These are phyloP conservation scores for Cephus cinctus DNA, from an alignment of 1,140 invertebrate genomes.

Conservation along the genomic window DNA sequence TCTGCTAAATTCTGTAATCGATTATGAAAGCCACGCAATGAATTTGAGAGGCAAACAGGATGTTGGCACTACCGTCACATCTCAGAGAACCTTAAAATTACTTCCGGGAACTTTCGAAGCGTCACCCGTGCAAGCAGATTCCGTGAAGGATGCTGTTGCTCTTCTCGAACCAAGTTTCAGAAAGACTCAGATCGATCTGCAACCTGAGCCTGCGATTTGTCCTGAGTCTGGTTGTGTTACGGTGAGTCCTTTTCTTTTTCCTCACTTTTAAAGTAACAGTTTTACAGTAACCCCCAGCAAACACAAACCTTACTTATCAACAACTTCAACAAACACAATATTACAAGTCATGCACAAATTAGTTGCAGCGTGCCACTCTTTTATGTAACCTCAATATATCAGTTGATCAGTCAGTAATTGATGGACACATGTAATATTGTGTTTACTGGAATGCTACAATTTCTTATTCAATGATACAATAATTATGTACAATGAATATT, in stretches of 20 bases:
- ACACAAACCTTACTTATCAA: no score
- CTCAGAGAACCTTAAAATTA: constrained; percentile 39
- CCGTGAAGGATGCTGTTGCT: constrained; percentile 40
- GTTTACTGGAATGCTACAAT: no score
- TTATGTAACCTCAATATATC: no score
- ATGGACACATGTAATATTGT: no score
- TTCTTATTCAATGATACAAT: no score
- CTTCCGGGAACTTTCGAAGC: constrained; percentile 16
- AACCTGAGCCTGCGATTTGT: constrained; percentile 37
- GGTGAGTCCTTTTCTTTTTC: constrained; percentile 42
- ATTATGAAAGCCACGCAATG: constrained; percentile 60
- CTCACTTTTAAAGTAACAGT: no score
- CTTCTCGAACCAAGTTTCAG: constrained; percentile 25
- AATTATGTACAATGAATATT: no score
- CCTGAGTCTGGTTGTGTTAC: constrained; percentile 54
- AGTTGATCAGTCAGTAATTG: no score
- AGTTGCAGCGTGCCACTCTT: no score
- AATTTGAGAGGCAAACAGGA: constrained; percentile 55
- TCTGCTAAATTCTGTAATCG: constrained; percentile 42
- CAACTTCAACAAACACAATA: no score
- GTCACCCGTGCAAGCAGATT: constrained; percentile 32
- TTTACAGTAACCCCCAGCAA: no score
- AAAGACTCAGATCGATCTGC: constrained; percentile 32
- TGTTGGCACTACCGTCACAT: constrained; percentile 56
- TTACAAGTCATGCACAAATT: no score